These are phyloP conservation scores for Potorous gilbertii DNA, from an alignment of 2,797 vertebrate genomes.

Conservation along the genomic window DNA sequence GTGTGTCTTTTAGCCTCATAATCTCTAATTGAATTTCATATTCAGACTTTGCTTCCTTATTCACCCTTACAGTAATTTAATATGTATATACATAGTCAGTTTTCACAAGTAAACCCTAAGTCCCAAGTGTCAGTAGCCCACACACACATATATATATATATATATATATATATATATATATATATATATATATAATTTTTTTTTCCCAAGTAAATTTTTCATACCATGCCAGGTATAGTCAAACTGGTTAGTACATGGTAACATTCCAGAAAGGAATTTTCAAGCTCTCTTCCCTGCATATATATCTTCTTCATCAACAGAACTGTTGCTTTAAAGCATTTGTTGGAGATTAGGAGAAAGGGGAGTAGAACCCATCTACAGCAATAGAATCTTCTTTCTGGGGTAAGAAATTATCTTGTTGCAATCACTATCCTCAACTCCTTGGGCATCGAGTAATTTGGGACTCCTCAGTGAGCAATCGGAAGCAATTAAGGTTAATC, in stretches of 20 bases:
- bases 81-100: not conserved
- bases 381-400: not conserved
- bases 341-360: not conserved
- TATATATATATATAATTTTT: too few species aligned
- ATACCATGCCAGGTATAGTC: not conserved
- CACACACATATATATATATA: not conserved
- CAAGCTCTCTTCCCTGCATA: not conserved
- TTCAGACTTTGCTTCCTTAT: not conserved
- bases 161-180: not conserved
- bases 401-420: not conserved
- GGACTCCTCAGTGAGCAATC: not conserved
- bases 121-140: not conserved
- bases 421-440: not conserved
- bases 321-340: not conserved
- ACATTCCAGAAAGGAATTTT: not conserved
- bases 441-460: not conserved
- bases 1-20: not conserved
- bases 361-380: not conserved
- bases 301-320: not conserved
- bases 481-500: not conserved
- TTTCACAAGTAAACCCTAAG: not conserved
- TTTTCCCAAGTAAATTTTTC: not conserved
- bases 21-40: not conserved
- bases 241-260: not conserved
- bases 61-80: not conserved